These are phyloP conservation scores for Ursus arctos DNA, from an alignment of 2,113 vertebrate genomes.

Conservation along the genomic window DNA sequence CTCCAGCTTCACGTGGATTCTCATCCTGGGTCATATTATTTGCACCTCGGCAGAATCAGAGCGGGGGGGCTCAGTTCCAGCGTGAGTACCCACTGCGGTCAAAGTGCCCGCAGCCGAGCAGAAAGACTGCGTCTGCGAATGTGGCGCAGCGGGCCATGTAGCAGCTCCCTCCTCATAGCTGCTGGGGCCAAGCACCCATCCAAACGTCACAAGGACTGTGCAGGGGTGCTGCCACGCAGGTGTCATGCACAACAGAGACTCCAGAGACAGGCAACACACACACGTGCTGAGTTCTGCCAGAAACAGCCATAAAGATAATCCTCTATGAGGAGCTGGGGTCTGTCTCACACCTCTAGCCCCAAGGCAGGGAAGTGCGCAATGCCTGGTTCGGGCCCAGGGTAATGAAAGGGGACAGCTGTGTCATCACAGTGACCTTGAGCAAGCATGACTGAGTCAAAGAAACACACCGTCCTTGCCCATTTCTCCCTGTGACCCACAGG, in stretches of 20 bases:
- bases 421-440: neutral
- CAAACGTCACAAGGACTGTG: neutral
- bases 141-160: rapidly evolving
- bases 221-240: neutral
- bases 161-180: neutral
- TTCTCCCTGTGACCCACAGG: neutral
- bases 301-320: neutral
- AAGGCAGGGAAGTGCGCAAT: neutral
- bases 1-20: neutral
- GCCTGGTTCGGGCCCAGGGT: neutral
- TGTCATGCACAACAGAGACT: neutral
- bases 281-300: neutral
- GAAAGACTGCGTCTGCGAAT: neutral
- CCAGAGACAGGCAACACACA: neutral
- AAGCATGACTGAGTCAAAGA: neutral
- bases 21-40: neutral
- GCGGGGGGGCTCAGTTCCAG: neutral
- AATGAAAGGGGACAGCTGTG: neutral
- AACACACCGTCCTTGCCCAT: neutral
- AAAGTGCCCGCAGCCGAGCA: neutral
- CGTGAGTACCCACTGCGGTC: neutral
- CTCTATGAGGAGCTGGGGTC: neutral
- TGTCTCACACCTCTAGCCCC: neutral
- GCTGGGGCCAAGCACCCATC: neutral
- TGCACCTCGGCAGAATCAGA: neutral